Evolutionary conservation across 2,888 invertebrate genomes (phyloP).

Genomic region (Portevinia maculata): DNA sequence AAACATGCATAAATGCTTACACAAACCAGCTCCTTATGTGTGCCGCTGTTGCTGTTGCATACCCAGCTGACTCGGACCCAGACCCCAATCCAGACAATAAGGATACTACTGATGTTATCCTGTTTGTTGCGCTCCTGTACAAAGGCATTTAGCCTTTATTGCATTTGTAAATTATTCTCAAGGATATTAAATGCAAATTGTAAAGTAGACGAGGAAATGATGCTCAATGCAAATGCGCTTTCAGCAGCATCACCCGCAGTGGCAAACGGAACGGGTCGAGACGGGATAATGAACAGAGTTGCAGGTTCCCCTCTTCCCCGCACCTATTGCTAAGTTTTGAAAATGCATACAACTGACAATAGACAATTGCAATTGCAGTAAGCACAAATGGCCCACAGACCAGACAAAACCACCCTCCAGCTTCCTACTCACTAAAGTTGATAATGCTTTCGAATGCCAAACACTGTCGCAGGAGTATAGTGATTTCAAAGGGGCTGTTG

Average conservation of each 20-base stretch:
- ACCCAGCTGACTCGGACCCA: not conserved
- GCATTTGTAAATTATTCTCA: constrained; percentile 83
- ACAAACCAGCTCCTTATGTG: constrained; percentile 12
- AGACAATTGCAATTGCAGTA: constrained; percentile 30
- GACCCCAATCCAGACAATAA: not conserved
- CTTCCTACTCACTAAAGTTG: not conserved
- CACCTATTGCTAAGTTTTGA: constrained; percentile 11
- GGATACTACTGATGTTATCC: constrained; percentile 12
- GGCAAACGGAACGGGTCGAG: no score
- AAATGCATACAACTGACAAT: constrained; percentile 58
- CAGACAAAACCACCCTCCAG: not conserved
- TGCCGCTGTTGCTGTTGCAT: constrained; percentile 5
- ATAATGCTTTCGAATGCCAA: constrained; percentile 20
- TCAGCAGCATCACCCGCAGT: constrained; percentile 10
- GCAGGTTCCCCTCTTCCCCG: not conserved
- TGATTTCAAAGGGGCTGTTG: constrained; percentile 7
- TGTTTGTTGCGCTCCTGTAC: constrained; percentile 23
- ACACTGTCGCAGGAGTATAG: not conserved
- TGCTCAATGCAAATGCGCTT: constrained; percentile 68
- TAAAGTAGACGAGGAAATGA: constrained; percentile 76
- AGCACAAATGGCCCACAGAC: not conserved
- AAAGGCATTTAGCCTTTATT: constrained; percentile 82
- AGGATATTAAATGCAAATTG: constrained; percentile 83
- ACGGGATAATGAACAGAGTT: constrained; percentile 49
- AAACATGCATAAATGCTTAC: constrained; percentile 53